phyloP scores from a whole-genome alignment of 1,140 invertebrate genomes.

The Panagrolaimus sp. region DNA sequence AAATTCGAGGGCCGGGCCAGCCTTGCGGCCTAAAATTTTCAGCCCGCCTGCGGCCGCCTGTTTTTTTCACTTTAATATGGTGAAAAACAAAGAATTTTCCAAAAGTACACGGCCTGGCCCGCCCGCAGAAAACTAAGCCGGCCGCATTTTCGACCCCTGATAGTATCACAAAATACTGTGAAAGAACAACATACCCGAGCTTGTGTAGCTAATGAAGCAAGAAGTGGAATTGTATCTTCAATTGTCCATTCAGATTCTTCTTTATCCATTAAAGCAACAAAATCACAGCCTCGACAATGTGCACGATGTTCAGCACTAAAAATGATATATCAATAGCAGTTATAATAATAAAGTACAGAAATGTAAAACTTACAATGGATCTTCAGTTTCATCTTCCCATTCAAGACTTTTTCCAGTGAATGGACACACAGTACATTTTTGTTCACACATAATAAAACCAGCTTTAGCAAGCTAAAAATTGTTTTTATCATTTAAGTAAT shows the following conservation, averaged over 20 bases:
- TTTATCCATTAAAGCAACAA: background rate
- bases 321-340: background rate
- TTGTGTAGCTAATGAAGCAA: background rate
- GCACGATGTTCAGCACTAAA: background rate
- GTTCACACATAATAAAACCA: background rate
- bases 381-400: slow-evolving; percentile 5
- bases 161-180: background rate
- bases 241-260: background rate
- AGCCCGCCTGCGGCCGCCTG: too few species aligned
- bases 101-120: too few species aligned
- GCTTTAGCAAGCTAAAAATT: slow-evolving; percentile 3
- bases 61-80: too few species aligned
- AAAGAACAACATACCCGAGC: background rate
- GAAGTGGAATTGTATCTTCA: background rate
- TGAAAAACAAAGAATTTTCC: too few species aligned
- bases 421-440: background rate
- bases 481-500: too few species aligned
- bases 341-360: too few species aligned
- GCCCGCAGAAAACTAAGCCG: too few species aligned
- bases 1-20: too few species aligned
- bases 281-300: background rate
- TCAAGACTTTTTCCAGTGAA: background rate
- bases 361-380: slow-evolving; percentile 6
- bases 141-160: too few species aligned
- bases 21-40: too few species aligned